Base-by-base conservation (phyloP, 35 echinoderm and acorn worm species). In the Lytechinus pictus region DNA sequence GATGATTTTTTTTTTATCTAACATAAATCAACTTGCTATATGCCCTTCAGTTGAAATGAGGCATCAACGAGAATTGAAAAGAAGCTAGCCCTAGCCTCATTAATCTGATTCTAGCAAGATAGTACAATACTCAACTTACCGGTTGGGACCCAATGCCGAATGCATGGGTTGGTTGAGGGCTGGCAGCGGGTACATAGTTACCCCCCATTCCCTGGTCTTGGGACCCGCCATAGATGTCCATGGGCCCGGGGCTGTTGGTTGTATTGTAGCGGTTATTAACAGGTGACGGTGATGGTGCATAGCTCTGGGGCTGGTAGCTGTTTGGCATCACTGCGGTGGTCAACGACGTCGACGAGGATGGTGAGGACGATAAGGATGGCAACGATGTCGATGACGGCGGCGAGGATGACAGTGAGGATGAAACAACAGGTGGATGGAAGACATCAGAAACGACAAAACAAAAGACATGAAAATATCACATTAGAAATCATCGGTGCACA, bases 251-350 rank as follows among this genome's bases (percentile, higher is more conserved):
- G 86, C 98, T 99, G 61, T 95, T 99, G 33, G 95, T 97, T 51
- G 96, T 95, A 86, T 96, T 97, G 91, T 95, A 99, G 54, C 98
- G 97, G 87, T 96, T 97, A 88, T 92, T 99, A 52, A 99, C 95
- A 10, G 97, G 98, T 28, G 98, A 99, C 24, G 96, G 98, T 71
- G 98, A 99, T 4, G 96, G 96, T 28, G 98, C 96, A 95, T 97
- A 99, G 79, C 98, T 95, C 87, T 97, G 96, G 27, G 87, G 95
- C 95, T 97, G 93, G 91, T 97, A 99, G 92, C 96, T 95, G 88
- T 98, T 98, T 12, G 96, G 94, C 54, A 97, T 96, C 55, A 97
- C 95, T 96, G 97, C 94, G 44, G 87, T 53, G 54, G 79, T 53
- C 91, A 72, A 79, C 27, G 58, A 54, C 58, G n/a, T 14, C 27